Percentiles rank a stretch among this genome's conserved stretches.
These are phyloP conservation scores for Callyntrura guangdongensis DNA, from an alignment of 2,888 invertebrate species.

Conservation along the genomic window DNA sequence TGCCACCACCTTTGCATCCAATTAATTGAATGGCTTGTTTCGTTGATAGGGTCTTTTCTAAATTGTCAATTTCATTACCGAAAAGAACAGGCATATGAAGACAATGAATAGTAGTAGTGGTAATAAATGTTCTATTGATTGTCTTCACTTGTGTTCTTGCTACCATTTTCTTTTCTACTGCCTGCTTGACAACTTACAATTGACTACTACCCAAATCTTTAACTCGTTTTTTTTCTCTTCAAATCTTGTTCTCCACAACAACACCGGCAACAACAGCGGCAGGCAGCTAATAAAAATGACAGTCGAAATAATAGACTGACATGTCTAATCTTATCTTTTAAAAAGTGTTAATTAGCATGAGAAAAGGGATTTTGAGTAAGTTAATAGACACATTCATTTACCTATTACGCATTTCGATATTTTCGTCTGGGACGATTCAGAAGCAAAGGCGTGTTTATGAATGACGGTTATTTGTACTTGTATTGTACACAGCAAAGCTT, in stretches of 20 bases:
- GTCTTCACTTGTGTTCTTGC: constrained; percentile 3
- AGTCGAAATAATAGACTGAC: constrained; percentile 41
- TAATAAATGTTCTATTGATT: background rate
- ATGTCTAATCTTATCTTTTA: constrained; percentile 59
- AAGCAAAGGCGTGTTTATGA: too few relatives aligned
- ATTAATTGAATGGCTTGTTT: constrained; percentile 56
- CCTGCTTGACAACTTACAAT: background rate
- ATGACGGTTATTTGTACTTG: too few relatives aligned
- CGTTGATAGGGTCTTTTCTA: constrained; percentile 18
- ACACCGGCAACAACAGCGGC: too few relatives aligned
- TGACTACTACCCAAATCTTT: background rate
- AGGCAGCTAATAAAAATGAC: background rate
- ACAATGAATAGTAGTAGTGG: constrained; percentile 3
- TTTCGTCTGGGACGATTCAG: background rate
- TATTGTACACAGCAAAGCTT: background rate
- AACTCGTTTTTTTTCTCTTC: background rate
- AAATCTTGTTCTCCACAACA: background rate
- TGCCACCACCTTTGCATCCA: constrained; percentile 15
- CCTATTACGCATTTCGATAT: constrained; percentile 5
- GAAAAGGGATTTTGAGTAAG: constrained; percentile 65
- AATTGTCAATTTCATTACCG: constrained; percentile 42
- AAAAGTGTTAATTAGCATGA: constrained; percentile 78
- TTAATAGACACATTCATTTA: constrained; percentile 34
- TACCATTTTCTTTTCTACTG: background rate
- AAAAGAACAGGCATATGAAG: background rate